Conservation (phyloP, 2,888 invertebrate genomes). For the Ophonus ardosiacus region DNA sequence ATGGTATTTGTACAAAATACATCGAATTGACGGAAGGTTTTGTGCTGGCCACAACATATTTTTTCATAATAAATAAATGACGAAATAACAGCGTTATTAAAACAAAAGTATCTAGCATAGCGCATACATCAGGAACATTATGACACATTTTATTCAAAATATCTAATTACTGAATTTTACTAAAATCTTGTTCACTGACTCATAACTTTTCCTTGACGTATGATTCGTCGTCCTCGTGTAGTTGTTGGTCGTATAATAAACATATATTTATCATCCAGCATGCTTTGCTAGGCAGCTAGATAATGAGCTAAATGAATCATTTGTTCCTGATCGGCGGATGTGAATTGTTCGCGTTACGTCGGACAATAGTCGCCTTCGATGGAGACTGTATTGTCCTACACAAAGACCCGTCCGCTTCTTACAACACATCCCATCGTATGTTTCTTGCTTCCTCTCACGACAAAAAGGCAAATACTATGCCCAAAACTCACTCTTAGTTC, state of each 20-base stretch:
- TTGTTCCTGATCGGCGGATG: slow-evolving; percentile 63
- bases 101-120: no score
- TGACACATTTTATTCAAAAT: no score
- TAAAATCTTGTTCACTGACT: no score
- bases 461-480: no score
- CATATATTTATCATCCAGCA: slow-evolving; percentile 26
- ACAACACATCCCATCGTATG: slow-evolving; percentile 36
- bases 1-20: no score
- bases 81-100: no score
- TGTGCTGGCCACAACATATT: no score
- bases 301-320: slow-evolving; percentile 62
- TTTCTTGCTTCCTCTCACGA: slow-evolving; percentile 24
- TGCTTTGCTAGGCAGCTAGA: slow-evolving; percentile 4
- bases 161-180: no score
- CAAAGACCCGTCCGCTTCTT: slow-evolving; percentile 50
- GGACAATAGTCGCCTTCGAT: slow-evolving; percentile 53
- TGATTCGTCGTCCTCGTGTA: background rate
- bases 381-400: slow-evolving; percentile 35
- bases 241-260: slow-evolving; percentile 6
- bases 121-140: no score
- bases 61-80: no score
- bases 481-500: background rate
- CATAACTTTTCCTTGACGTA: no score
- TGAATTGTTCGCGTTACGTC: slow-evolving; percentile 55
- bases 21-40: no score